phyloP scores from a whole-genome alignment of 2,797 vertebrate genomes.

The Cyclura pinguis region DNA sequence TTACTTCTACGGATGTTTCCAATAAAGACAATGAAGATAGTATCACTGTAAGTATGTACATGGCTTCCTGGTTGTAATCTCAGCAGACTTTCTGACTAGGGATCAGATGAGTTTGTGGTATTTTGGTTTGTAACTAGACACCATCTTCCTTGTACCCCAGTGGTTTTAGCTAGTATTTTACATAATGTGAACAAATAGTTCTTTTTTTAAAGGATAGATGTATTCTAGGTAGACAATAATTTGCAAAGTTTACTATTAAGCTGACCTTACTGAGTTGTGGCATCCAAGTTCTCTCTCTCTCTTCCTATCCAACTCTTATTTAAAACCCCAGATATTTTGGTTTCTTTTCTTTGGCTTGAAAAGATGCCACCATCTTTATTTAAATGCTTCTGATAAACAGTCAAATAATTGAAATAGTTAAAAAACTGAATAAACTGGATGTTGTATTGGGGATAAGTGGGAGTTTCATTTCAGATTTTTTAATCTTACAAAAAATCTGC shows the following conservation, averaged over 20 bases:
- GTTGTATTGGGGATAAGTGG: not conserved
- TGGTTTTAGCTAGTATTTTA: not conserved
- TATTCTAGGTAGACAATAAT: conserved; percentile 33
- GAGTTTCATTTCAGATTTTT: not conserved
- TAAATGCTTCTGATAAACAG: not conserved
- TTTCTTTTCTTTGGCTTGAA: not conserved
- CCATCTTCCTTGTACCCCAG: not conserved
- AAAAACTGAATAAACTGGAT: not conserved
- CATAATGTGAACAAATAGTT: not conserved
- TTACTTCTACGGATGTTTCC: conserved; percentile 80
- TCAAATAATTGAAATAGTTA: conserved; percentile 10
- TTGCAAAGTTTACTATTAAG: not conserved
- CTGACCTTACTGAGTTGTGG: not conserved
- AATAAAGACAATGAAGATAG: conserved; percentile 86
- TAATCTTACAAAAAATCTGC: not conserved
- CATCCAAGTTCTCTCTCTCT: not conserved
- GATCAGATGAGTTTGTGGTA: not conserved
- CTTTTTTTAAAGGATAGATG: not conserved
- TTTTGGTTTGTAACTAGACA: not conserved
- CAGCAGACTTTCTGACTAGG: not conserved
- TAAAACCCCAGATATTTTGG: conserved; percentile 29
- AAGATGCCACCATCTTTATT: not conserved
- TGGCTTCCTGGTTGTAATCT: conserved; percentile 50
- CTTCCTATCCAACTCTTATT: not conserved
- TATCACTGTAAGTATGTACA: conserved; percentile 89